A percentile compares a stretch with the other conserved stretches of the same genome.
phyloP scores from a whole-genome alignment of 2,888 invertebrate genomes.

The Watsonalla cultraria region DNA sequence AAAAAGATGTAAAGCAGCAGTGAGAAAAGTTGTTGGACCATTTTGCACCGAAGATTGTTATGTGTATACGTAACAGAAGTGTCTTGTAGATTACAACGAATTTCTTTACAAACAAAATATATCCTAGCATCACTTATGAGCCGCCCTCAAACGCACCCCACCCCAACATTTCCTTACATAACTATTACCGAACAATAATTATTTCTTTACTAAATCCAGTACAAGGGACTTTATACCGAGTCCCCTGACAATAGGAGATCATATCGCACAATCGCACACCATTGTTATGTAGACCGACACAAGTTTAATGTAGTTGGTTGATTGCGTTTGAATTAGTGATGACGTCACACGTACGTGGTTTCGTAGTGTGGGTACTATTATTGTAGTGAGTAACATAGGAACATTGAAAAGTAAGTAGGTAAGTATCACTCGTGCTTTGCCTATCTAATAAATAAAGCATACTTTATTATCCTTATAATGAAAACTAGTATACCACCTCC shows the following conservation, averaged over 20 bases:
- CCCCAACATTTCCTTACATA: slow-evolving; percentile 15
- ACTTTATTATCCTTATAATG: too few relatives aligned
- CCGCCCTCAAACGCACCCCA: slow-evolving; percentile 12
- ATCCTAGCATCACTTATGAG: neutral
- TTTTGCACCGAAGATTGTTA: too few relatives aligned
- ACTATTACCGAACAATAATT: slow-evolving; percentile 25
- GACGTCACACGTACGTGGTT: neutral
- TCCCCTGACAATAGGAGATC: neutral
- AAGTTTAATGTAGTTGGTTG: neutral
- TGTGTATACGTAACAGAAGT: too few relatives aligned
- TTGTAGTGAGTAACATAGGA: too few relatives aligned
- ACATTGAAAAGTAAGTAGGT: too few relatives aligned
- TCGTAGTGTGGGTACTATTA: neutral
- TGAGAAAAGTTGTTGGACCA: too few relatives aligned
- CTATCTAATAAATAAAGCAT: too few relatives aligned
- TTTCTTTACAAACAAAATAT: neutral
- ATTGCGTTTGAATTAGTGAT: neutral
- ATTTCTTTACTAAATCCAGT: slow-evolving; percentile 15
- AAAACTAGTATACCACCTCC: too few relatives aligned
- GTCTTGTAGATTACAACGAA: neutral
- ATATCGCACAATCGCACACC: neutral
- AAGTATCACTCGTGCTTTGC: too few relatives aligned
- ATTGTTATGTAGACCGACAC: neutral
- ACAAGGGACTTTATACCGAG: neutral
- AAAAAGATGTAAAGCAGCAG: too few relatives aligned